Evolutionary conservation across 2,113 vertebrate species (phyloP).

Genomic region (Oriolus oriolus): DNA sequence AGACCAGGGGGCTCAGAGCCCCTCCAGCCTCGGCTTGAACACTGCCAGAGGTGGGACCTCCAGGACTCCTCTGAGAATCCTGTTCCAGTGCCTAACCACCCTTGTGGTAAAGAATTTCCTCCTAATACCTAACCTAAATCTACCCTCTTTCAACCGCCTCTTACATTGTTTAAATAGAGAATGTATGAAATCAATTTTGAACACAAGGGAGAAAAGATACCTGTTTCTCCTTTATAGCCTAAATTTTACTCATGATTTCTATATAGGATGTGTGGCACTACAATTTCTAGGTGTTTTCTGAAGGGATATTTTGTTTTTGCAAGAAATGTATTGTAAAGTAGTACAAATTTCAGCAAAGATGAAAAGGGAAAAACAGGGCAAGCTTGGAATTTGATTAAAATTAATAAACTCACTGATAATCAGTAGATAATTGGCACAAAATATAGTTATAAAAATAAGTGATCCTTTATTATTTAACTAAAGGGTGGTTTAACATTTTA

Average conservation of each 20-base stretch:
- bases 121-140: not conserved
- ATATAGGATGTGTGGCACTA: too few relatives aligned
- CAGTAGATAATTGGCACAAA: not conserved
- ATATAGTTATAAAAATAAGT: not conserved
- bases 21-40: not conserved
- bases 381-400: not conserved
- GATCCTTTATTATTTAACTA: not conserved
- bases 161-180: not conserved
- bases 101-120: not conserved
- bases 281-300: not conserved
- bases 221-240: not conserved
- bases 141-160: not conserved
- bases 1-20: not conserved
- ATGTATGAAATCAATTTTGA: not conserved
- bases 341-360: not conserved
- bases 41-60: not conserved
- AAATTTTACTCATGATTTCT: not conserved
- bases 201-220: not conserved
- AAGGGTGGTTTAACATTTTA: fast-evolving
- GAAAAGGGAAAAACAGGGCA: not conserved
- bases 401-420: not conserved
- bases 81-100: not conserved
- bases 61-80: not conserved
- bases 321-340: not conserved
- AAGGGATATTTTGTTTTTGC: not conserved